Percentiles rank a stretch among this genome's conserved stretches.
These are phyloP conservation scores for Todiramphus saurophagus DNA, from an alignment of 2,113 vertebrate species.

Conservation along the genomic window DNA sequence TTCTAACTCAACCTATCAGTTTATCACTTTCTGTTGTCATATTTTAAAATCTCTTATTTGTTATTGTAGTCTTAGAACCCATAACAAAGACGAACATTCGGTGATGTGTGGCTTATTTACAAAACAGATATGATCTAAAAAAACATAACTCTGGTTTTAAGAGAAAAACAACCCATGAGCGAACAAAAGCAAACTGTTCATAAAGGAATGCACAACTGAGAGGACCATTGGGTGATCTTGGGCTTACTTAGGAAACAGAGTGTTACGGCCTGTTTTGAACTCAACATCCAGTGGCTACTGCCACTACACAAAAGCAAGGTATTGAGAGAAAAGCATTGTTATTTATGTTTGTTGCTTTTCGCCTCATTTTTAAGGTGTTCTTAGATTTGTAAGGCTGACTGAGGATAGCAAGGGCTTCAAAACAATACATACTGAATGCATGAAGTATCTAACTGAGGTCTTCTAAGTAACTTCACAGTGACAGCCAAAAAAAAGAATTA, in stretches of 20 bases:
- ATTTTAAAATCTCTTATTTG: background rate
- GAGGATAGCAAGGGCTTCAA: background rate
- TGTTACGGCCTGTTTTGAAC: background rate
- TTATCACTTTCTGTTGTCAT: background rate
- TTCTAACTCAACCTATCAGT: background rate
- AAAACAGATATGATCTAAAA: constrained; percentile 19
- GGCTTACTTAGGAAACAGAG: background rate
- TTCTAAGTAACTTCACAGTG: background rate
- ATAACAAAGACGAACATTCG: background rate
- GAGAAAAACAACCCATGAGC: background rate
- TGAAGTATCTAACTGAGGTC: background rate
- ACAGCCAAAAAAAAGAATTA: background rate
- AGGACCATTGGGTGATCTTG: background rate
- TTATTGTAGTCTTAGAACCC: background rate
- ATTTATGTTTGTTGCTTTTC: background rate
- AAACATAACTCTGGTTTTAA: background rate
- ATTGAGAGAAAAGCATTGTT: background rate
- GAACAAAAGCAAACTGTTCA: constrained; percentile 35
- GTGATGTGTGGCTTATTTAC: background rate
- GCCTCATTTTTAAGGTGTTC: background rate
- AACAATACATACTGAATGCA: background rate
- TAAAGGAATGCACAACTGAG: background rate
- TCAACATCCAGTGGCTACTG: background rate
- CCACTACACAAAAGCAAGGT: background rate
- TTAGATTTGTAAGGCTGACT: background rate